Conservation (phyloP, 1,140 invertebrate species). For the Anastrepha ludens region DNA sequence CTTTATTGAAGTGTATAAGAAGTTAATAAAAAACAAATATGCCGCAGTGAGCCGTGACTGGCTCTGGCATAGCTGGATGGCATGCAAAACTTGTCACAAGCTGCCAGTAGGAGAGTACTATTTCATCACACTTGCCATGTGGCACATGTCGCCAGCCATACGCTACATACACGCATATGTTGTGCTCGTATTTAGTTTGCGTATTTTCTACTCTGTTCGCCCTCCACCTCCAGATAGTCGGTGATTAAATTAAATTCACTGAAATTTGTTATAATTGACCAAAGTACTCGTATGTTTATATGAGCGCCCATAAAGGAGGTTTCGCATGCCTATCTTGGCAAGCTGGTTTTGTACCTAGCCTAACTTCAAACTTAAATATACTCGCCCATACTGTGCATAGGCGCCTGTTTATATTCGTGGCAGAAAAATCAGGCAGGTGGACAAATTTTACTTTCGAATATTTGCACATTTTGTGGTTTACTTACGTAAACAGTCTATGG, state of each 20-base stretch:
- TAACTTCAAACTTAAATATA: not conserved
- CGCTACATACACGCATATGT: not conserved
- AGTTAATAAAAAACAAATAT: conserved; percentile 51
- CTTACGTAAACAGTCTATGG: not conserved
- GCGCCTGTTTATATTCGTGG: not conserved
- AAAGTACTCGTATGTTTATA: not conserved
- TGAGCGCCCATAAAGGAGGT: not conserved
- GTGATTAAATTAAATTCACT: conserved; percentile 43
- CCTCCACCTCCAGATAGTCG: not conserved
- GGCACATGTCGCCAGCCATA: not conserved
- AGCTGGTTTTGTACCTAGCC: not conserved
- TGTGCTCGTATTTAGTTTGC: too few relatives aligned
- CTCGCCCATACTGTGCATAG: not conserved
- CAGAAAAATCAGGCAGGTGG: conserved; percentile 24
- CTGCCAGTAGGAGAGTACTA: not conserved
- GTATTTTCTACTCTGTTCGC: too few relatives aligned
- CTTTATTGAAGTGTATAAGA: not conserved
- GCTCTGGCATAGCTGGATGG: not conserved
- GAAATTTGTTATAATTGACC: conserved; percentile 7
- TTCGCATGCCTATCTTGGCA: not conserved
- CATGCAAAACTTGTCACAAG: not conserved
- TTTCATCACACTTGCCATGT: conserved; percentile 20
- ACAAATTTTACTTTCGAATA: conserved; percentile 22
- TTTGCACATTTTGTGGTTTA: conserved; percentile 13
- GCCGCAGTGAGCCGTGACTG: not conserved